phyloP scores from a whole-genome alignment of 2,888 invertebrate species.

The Anarsia innoxiella region DNA sequence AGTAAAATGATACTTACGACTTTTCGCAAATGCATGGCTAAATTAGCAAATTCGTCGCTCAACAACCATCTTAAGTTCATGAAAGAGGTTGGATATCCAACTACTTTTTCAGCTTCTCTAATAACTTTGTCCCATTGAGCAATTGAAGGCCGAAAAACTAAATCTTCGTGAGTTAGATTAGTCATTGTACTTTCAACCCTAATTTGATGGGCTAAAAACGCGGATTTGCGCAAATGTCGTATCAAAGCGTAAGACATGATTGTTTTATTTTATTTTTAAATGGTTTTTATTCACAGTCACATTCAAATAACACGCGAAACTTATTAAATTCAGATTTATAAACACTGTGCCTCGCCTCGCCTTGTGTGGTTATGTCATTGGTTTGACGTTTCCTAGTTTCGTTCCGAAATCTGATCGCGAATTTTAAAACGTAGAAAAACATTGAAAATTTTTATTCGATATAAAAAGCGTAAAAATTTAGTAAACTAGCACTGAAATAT shows the following conservation, averaged over 20 bases:
- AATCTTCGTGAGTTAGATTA: constrained; percentile 60
- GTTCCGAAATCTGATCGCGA: constrained; percentile 40
- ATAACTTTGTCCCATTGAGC: constrained; percentile 64
- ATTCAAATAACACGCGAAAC: constrained; percentile 28
- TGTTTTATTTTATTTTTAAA: constrained; percentile 19
- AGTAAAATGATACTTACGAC: constrained; percentile 46
- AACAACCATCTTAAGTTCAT: constrained; percentile 77
- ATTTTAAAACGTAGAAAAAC: no score
- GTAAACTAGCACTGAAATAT: no score
- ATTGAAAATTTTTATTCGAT: no score
- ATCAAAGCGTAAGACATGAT: constrained; percentile 59
- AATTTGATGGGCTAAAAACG: constrained; percentile 46
- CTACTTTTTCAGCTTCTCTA: constrained; percentile 68
- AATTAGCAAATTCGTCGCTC: constrained; percentile 78
- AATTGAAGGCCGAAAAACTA: constrained; percentile 58
- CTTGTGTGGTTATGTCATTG: constrained; percentile 44
- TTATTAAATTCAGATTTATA: constrained; percentile 17
- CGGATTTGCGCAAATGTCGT: constrained; percentile 55
- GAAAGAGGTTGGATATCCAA: constrained; percentile 76
- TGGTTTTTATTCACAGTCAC: constrained; percentile 25
- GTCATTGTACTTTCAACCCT: constrained; percentile 57
- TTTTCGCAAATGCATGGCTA: constrained; percentile 71
- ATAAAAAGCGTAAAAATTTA: no score
- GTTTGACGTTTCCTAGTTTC: constrained; percentile 39
- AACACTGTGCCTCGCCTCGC: constrained; percentile 25